Evolutionary conservation across 1,140 invertebrate species (phyloP), one percentile per base, ranked within the genome.

Genomic region (Aradophagus sp.): DNA sequence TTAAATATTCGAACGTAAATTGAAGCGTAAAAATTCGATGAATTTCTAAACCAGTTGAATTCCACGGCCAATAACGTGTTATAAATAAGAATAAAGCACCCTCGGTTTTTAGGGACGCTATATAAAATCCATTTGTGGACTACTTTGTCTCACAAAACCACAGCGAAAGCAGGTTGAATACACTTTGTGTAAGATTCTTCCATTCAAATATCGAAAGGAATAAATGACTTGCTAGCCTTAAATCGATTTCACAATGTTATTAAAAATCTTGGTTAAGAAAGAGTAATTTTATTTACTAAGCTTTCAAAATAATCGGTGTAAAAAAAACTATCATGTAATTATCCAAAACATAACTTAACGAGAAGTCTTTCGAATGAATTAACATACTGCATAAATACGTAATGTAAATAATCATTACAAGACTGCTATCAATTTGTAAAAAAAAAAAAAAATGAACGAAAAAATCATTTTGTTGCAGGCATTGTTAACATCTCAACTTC

Each of bases 81-180:
- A 56, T 61, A 66, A 66, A 66, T 66, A 72, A 72, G 69, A 66
- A 61, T 72, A 55, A 72, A 71, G 59, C 48, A 55, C 35, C 61
- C 48, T 50, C 32, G 14, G 27, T 72, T 71, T 70, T 70, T 62
- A 70, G 50, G 50, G 58, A 36, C 29, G 53, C 36, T 36, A 50
- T 70, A 63, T 70, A 65, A 53, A 65, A 35, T 53, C 59, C 68
- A 65, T 65, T 71, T 61, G 53, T 65, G 47, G 59, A 65, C 68
- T 65, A 71, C 68, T 59, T 58, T 71, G 68, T 71, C 61, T 65
- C 55, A 59, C 59, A 47, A 59, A 71, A 59, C 53, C 68, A 35
- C 23, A 62, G 27, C 38, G 36, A 62, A 53, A 61, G 32, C 68
- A 71, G 47, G 68, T 65, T 65, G 53, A 70, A 63, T 65, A 71